Conservation (phyloP, 2,113 vertebrate species). For the Chlorodrepanis virens region DNA sequence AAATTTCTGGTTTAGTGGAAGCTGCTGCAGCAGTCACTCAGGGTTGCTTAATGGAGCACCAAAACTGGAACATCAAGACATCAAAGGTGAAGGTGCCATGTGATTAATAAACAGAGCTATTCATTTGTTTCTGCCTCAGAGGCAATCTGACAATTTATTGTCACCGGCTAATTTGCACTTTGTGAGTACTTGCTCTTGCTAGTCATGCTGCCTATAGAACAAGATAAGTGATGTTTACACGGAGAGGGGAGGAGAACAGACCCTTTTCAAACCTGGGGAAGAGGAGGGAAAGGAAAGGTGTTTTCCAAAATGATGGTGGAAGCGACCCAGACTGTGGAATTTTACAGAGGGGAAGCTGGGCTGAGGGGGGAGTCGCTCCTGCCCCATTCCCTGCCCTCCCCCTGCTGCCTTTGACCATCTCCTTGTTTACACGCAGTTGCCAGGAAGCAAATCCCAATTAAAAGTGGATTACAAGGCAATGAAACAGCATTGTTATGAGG, state of each 20-base stretch:
- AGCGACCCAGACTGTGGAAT: not conserved
- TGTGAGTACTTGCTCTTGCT: slow-evolving; percentile 68
- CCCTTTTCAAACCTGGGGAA: not conserved
- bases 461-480: slow-evolving; percentile 68
- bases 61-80: slow-evolving; percentile 79
- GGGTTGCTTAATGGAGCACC: slow-evolving; percentile 69
- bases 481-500: slow-evolving; percentile 43
- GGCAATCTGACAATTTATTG: slow-evolving; percentile 73
- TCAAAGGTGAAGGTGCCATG: slow-evolving; percentile 78
- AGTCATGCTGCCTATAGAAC: slow-evolving; percentile 44
- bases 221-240: slow-evolving; percentile 43
- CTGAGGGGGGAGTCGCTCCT: not conserved
- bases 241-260: slow-evolving; percentile 17
- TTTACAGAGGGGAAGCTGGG: not conserved
- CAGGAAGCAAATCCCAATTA: slow-evolving; percentile 68
- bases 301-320: not conserved
- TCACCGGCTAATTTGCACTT: slow-evolving; percentile 76
- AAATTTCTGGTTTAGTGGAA: slow-evolving; percentile 73
- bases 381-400: not conserved
- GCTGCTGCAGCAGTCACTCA: slow-evolving; percentile 70
- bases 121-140: slow-evolving; percentile 71
- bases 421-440: slow-evolving; percentile 53
- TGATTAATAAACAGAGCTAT: slow-evolving; percentile 70
- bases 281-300: not conserved
- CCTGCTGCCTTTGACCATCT: not conserved